Evolutionary conservation across 1,140 invertebrate genomes (phyloP).

Genomic region (Eriosoma lanigerum): DNA sequence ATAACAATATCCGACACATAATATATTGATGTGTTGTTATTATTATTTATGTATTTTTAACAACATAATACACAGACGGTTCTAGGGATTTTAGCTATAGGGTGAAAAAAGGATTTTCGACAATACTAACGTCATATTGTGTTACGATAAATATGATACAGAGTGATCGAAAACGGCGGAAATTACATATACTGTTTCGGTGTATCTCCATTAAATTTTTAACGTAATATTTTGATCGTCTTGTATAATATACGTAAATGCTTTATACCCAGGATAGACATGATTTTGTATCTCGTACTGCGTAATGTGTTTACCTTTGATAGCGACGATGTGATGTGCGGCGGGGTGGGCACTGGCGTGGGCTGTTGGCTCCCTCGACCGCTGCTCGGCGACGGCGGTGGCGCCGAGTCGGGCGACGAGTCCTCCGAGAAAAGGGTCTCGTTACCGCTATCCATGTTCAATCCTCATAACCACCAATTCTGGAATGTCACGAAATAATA

Average conservation of each 20-base stretch:
- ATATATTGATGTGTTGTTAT: neutral
- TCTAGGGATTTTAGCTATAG: neutral
- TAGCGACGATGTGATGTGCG: conserved; percentile 53
- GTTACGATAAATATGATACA: no score
- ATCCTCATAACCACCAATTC: conserved; percentile 38
- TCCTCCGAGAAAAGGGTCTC: conserved; percentile 61
- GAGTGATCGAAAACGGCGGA: no score
- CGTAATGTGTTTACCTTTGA: conserved; percentile 54
- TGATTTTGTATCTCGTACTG: neutral
- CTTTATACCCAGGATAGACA: neutral
- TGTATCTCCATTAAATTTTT: no score
- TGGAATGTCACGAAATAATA: conserved; percentile 26
- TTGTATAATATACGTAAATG: no score
- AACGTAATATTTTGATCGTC: no score
- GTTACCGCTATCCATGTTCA: conserved; percentile 60
- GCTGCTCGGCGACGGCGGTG: conserved; percentile 55
- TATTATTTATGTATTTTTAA: neutral
- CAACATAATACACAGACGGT: no score
- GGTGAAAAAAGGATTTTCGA: neutral
- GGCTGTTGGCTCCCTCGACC: conserved; percentile 48
- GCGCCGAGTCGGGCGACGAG: conserved; percentile 58
- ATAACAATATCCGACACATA: neutral
- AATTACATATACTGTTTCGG: no score
- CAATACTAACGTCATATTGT: no score
- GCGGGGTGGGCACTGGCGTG: conserved; percentile 52